These are phyloP conservation scores for Danio jaintianensis DNA, from an alignment of 2,797 vertebrate species.

Conservation along the genomic window DNA sequence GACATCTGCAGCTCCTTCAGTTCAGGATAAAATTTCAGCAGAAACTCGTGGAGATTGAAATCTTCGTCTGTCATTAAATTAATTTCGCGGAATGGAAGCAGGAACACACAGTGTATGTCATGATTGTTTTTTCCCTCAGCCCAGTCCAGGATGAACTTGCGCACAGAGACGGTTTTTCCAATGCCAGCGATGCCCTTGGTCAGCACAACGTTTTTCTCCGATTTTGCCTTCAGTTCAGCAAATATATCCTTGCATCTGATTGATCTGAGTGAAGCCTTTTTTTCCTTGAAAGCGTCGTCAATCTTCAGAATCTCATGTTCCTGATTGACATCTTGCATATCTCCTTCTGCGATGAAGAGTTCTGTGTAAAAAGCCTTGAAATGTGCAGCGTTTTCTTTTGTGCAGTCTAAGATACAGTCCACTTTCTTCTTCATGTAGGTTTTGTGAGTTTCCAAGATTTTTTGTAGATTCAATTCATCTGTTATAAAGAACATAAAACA, in stretches of 20 bases:
- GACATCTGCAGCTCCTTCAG: not conserved
- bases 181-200: constrained; percentile 32
- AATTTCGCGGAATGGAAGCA: constrained; percentile 28
- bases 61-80: not conserved
- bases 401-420: too few relatives aligned
- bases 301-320: too few relatives aligned
- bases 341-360: not conserved
- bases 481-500: too few relatives aligned
- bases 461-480: too few relatives aligned
- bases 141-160: constrained; percentile 38
- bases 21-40: not conserved
- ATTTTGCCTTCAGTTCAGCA: not conserved
- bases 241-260: constrained; percentile 23
- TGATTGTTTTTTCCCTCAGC: constrained; percentile 23
- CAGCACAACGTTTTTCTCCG: not conserved
- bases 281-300: too few relatives aligned
- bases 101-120: constrained; percentile 16
- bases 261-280: too few relatives aligned
- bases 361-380: not conserved
- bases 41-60: not conserved
- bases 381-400: too few relatives aligned
- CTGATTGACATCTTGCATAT: too few relatives aligned
- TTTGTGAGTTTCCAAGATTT: too few relatives aligned
- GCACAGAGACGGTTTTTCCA: too few relatives aligned
- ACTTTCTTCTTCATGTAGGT: too few relatives aligned